Percentiles rank a stretch among this genome's conserved stretches.
These are phyloP conservation scores for Pristiophorus japonicus DNA, from an alignment of 2,113 vertebrate species.

Conservation along the genomic window DNA sequence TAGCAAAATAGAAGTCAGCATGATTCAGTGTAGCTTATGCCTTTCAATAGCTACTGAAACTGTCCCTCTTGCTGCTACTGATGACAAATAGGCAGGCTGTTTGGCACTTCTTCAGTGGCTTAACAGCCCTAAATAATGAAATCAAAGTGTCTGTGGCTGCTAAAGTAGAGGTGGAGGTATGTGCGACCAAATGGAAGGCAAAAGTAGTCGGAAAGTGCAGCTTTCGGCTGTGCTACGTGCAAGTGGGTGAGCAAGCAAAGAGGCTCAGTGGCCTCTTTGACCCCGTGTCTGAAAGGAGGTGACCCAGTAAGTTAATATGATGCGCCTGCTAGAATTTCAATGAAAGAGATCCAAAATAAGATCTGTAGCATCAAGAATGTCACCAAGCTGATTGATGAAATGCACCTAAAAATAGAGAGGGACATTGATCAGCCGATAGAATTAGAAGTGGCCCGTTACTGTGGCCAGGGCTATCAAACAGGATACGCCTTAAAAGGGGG, in stretches of 20 bases:
- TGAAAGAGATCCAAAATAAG: background rate
- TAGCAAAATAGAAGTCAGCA: background rate
- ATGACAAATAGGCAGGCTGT: background rate
- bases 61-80: background rate
- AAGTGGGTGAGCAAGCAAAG: background rate
- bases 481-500: background rate
- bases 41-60: background rate
- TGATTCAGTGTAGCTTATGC: background rate
- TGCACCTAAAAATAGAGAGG: background rate
- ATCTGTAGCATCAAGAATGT: background rate
- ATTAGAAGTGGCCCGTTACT: background rate
- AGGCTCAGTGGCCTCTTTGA: background rate
- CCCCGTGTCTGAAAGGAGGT: background rate
- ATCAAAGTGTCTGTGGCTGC: background rate
- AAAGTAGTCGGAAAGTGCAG: background rate
- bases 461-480: background rate
- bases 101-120: background rate
- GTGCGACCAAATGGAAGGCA: background rate
- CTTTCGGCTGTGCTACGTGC: background rate
- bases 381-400: background rate
- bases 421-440: background rate
- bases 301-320: background rate
- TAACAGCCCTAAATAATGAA: background rate
- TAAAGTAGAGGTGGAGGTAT: background rate
- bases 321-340: background rate